Evolutionary conservation across 2,888 invertebrate species (phyloP), one percentile per base, ranked within the genome.

Genomic region (Pachymerium ferrugineum): DNA sequence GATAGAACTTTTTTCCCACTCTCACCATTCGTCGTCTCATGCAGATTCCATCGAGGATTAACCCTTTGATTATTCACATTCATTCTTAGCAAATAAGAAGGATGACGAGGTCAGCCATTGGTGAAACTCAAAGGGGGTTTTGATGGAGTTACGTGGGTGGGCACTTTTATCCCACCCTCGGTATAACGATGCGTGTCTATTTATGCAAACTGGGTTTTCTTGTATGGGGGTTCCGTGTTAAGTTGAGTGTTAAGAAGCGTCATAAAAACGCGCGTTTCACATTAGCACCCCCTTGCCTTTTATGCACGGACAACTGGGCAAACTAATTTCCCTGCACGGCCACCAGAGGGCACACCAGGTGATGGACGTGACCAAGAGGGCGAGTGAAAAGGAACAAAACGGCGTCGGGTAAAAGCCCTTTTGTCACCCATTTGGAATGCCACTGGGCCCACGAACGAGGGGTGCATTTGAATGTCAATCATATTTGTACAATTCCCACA

Each of bases 101-200:
- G 47, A 47, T 16, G 47, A 47, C 19, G n/a, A 47, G 47, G 47
- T 47, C 47, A 47, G 6, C 19, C 47, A 47, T 47, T 16, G 47
- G 47, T 16, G 47, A 8, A 14, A 16, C 47, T 16, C 47, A n/a
- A 47, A n/a, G 47, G 22, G n/a, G 19, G 47, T 47, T 47, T 47
- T 47, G 47, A 47, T 47, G 47, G 47, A 47, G 47, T 47, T 47
- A 47, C 47, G 47, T 47, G 47, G 47, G 47, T 47, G 47, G 47
- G 47, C 47, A 47, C 19, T 47, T 47, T 47, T 47, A 47, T 47
- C 47, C 47, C 47, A 16, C n/a, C 47, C 38, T 22, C 47, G 19
- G 1, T 47, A 19, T 19, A 47, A 16, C 6, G 19, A 16, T 8
- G 1, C 19, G 6, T 3, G 47, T 22, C 16, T 16, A 19, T 22